Conservation (phyloP, 92 coral and sea anemone genomes). For the Bergia sp. region DNA sequence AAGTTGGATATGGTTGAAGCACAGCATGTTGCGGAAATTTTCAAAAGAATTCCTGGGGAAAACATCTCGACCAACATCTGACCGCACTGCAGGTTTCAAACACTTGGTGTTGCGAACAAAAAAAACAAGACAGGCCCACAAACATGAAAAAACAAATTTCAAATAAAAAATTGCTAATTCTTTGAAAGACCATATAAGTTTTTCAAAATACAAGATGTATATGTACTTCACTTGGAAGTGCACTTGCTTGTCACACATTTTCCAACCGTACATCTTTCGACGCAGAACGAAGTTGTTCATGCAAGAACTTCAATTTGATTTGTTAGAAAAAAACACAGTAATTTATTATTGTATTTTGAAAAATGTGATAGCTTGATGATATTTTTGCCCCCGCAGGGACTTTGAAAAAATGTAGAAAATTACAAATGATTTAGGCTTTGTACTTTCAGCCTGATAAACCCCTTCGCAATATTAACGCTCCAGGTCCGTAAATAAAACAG, state of each 20-base stretch:
- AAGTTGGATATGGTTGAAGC: neutral
- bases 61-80: neutral
- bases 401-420: neutral
- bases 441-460: neutral
- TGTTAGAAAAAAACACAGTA: neutral
- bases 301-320: neutral
- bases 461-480: no score
- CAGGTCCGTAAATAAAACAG: no score
- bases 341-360: no score
- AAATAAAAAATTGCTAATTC: neutral
- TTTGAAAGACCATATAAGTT: neutral
- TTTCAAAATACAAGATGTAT: neutral
- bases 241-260: neutral
- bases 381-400: neutral
- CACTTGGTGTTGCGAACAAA: neutral
- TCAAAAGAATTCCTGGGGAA: neutral
- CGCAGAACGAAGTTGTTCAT: neutral
- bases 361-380: neutral
- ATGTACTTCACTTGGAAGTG: neutral
- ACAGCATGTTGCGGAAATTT: slow-evolving; percentile 9
- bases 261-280: neutral
- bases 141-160: no score
- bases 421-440: neutral
- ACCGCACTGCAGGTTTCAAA: neutral
- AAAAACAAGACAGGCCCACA: neutral